Percentiles rank a stretch among this genome's conserved stretches.
Evolutionary conservation across 2,113 vertebrate genomes (phyloP).

Genomic region (Sylvietta virens): DNA sequence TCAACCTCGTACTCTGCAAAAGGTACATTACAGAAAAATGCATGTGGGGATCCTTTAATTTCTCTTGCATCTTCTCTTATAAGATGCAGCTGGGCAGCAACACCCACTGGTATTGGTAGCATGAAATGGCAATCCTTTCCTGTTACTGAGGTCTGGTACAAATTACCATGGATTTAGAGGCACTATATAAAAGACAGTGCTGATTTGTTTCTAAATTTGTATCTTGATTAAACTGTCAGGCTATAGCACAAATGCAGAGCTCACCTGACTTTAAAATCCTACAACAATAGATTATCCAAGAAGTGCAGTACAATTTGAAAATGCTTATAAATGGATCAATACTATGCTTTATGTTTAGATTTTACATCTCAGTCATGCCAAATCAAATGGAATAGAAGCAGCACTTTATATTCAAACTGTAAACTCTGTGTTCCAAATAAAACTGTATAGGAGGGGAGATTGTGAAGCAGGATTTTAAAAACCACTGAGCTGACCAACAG

Average conservation of each 20-base stretch:
- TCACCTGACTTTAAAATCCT: constrained; percentile 28
- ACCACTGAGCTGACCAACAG: not conserved
- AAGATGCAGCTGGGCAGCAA: constrained; percentile 41
- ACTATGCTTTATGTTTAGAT: not conserved
- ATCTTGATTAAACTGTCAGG: constrained; percentile 63
- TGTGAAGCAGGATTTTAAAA: not conserved
- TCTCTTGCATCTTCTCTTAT: constrained; percentile 45
- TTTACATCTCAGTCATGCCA: not conserved
- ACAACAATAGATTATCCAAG: constrained; percentile 17
- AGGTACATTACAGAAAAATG: constrained; percentile 21
- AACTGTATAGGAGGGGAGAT: not conserved
- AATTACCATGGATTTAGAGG: constrained; percentile 59
- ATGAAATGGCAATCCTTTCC: not conserved
- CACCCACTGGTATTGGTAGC: constrained; percentile 11
- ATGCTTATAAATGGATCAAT: not conserved
- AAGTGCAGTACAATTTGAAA: not conserved
- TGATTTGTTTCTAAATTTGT: constrained; percentile 67
- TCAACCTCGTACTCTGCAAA: not conserved
- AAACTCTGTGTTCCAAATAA: not conserved
- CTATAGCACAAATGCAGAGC: not conserved
- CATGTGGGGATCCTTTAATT: constrained; percentile 24
- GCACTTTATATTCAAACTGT: not conserved
- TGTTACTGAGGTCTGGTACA: constrained; percentile 47
- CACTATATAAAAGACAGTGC: constrained; percentile 58
- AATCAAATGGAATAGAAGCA: not conserved